Percentiles rank a stretch among this genome's conserved stretches.
phyloP scores from a whole-genome alignment of 2,797 vertebrate genomes.

The Notolepis coatsorum region DNA sequence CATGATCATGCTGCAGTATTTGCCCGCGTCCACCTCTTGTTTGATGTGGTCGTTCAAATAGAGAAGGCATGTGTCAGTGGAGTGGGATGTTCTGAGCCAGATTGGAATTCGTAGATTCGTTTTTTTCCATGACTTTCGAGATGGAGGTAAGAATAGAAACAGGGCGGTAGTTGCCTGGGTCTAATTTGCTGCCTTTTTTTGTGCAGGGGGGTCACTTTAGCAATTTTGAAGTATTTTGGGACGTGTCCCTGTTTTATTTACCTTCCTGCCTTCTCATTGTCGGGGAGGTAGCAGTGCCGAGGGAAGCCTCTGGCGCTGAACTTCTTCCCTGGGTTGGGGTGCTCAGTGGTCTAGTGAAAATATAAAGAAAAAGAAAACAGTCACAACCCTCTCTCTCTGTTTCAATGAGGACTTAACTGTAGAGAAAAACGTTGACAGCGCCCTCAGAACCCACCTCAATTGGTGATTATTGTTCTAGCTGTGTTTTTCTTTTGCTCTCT shows the following conservation, averaged over 20 bases:
- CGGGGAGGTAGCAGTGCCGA: conserved; percentile 96
- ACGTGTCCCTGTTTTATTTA: conserved; percentile 54
- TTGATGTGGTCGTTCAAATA: too few species aligned
- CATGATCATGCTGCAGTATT: too few species aligned
- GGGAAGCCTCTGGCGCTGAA: conserved; percentile 96
- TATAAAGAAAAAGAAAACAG: conserved; percentile 36
- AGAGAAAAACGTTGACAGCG: conserved; percentile 2
- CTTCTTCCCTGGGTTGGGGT: conserved; percentile 94
- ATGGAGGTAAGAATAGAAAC: too few species aligned
- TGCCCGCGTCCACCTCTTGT: too few species aligned
- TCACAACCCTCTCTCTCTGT: conserved; percentile 24
- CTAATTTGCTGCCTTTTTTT: too few species aligned
- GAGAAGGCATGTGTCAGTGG: too few species aligned
- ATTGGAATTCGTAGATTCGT: too few species aligned
- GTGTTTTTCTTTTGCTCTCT: background rate
- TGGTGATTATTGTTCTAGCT: background rate
- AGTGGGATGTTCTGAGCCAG: too few species aligned
- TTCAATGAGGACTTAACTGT: background rate
- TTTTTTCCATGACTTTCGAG: too few species aligned
- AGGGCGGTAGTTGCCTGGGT: too few species aligned
- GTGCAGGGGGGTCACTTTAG: too few species aligned
- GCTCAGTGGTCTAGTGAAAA: conserved; percentile 89
- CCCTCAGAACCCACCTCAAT: background rate
- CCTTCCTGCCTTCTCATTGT: conserved; percentile 95
- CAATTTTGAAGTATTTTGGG: too few species aligned